phyloP scores from a whole-genome alignment of 2,888 invertebrate species.

The Gandaritis pyraliata region DNA sequence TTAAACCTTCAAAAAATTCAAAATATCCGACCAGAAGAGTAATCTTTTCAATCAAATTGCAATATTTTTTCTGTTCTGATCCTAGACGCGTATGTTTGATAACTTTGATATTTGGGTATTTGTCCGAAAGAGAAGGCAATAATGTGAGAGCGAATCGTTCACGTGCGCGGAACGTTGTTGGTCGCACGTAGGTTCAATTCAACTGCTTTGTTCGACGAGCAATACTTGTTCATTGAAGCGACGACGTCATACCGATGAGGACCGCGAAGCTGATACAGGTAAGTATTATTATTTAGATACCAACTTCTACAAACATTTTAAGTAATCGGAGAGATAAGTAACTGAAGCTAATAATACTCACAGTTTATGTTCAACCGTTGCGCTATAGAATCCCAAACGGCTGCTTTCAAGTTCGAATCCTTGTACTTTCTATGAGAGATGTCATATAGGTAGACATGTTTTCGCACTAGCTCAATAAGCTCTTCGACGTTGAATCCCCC shows the following conservation, averaged over 20 bases:
- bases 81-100: too few relatives aligned
- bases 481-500: conserved; percentile 25
- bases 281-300: too few relatives aligned
- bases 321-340: neutral
- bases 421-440: conserved; percentile 32
- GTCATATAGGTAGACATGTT: conserved; percentile 32
- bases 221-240: too few relatives aligned
- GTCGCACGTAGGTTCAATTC: neutral
- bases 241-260: too few relatives aligned
- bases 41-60: too few relatives aligned
- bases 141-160: neutral
- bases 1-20: too few relatives aligned
- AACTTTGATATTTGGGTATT: neutral
- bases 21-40: too few relatives aligned
- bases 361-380: conserved; percentile 23
- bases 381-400: conserved; percentile 32
- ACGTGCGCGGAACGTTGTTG: neutral
- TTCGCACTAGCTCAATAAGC: conserved; percentile 28
- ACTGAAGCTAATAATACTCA: conserved; percentile 16
- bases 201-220: too few relatives aligned
- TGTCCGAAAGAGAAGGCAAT: neutral
- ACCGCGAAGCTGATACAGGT: too few relatives aligned
- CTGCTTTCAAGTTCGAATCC: conserved; percentile 28
- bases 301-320: too few relatives aligned
- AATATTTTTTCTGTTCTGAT: too few relatives aligned